Evolutionary conservation across 2,888 invertebrate species (phyloP), one percentile per base, ranked within the genome.

Genomic region (Steinernema hermaphroditum): DNA sequence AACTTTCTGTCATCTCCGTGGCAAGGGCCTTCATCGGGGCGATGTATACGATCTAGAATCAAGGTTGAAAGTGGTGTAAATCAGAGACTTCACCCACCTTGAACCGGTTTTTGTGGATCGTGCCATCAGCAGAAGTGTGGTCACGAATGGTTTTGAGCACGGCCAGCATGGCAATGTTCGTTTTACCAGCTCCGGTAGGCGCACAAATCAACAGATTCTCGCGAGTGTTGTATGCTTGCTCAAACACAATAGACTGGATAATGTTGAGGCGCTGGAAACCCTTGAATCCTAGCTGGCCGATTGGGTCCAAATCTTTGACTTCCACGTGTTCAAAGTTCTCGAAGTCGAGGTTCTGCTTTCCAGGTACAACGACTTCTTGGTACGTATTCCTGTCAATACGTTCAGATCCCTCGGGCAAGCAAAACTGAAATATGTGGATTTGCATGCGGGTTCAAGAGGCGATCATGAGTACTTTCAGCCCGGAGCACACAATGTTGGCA

Each of bases 21-120:
- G 98, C 98, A 49, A 99, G 88, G 0, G 98, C 98, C 89, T 98
- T 98, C 97, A 98, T 98, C 0, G 98, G 98, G 0, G 97, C 96
- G 80, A 98, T 93, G 88, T 98, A 98, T 68, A 98, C 92, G 82
- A 98, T 94, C 92, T 93, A 86, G 24, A 88, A 43, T 8, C 70
- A 12, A 12, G 27, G 22, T 8, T 44, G 6, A 8, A 6, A 54
- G 14, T 44, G 14, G n/a, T n/a, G n/a, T n/a, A n/a, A n/a, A n/a
- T n/a, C n/a, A n/a, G n/a, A n/a, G n/a, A n/a, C 29, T n/a, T 57
- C n/a, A 50, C 70, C 69, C 81, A 93, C 93, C 90, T 97, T 97
- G 86, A 97, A 97, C 83, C 93, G 92, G 88, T 95, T 92, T 84
- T 92, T 93, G 88, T 92, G 91, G 72, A 96, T 92, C 2, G 93